Evolutionary conservation across 2,113 vertebrate species (phyloP).

Genomic region (Lophotis ruficrista): DNA sequence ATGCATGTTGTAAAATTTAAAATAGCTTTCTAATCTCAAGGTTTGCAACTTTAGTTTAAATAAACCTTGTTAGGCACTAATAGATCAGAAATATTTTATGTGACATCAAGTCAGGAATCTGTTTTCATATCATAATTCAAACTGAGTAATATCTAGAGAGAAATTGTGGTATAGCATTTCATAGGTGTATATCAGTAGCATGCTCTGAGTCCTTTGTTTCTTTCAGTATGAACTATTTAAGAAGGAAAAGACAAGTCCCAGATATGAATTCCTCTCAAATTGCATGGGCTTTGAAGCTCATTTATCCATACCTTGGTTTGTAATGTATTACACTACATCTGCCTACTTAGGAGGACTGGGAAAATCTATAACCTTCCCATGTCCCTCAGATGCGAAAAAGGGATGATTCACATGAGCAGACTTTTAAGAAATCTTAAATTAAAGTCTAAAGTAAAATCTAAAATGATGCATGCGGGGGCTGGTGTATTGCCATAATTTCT

Average conservation of each 20-base stretch:
- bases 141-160: background rate
- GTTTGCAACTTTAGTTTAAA: background rate
- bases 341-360: background rate
- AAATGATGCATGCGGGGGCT: background rate
- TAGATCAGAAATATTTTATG: slow-evolving; percentile 13
- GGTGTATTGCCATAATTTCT: background rate
- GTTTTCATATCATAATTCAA: slow-evolving; percentile 6
- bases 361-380: background rate
- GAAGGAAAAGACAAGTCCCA: background rate
- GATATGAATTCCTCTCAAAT: background rate
- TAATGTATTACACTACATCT: background rate
- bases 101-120: background rate
- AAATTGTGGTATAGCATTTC: background rate
- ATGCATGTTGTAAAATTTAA: background rate
- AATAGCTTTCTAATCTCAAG: background rate
- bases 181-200: background rate
- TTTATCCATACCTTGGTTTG: background rate
- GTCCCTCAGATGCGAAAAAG: background rate
- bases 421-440: slow-evolving; percentile 5
- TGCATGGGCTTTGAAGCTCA: background rate
- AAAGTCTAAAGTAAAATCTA: slow-evolving; percentile 13
- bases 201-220: background rate
- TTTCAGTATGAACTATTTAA: background rate
- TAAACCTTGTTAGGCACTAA: background rate
- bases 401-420: slow-evolving; percentile 17